Conservation (phyloP, 2,797 vertebrate genomes). For the Neosilurus hyrtlii region DNA sequence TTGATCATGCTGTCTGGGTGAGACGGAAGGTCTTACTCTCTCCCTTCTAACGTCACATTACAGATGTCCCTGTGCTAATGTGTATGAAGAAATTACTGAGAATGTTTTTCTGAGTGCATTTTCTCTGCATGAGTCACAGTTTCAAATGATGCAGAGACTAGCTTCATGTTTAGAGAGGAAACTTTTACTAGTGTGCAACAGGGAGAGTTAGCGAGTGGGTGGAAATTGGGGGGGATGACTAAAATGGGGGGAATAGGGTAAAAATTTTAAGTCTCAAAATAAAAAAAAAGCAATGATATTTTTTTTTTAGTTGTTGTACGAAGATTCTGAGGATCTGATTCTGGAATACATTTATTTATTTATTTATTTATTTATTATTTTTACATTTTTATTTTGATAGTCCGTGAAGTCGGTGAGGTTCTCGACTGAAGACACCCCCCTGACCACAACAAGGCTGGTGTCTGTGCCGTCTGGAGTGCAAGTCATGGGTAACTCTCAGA, state of each 20-base stretch:
- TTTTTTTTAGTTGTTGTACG: not conserved
- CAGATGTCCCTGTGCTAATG: not conserved
- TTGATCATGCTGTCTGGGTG: not conserved
- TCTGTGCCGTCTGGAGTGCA: constrained; percentile 74
- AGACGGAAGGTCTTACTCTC: not conserved
- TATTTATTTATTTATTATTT: not conserved
- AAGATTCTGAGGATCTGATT: not conserved
- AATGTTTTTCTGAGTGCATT: not conserved
- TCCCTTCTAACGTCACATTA: not conserved
- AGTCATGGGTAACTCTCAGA: constrained; percentile 50
- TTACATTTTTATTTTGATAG: constrained; percentile 71
- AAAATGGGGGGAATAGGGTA: not conserved
- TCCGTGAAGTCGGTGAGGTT: constrained; percentile 92
- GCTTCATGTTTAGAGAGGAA: not conserved
- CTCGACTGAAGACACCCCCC: constrained; percentile 81
- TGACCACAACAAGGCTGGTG: constrained; percentile 69
- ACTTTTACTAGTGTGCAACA: not conserved
- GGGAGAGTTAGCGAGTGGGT: not conserved
- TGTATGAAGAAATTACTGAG: not conserved
- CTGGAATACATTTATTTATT: not conserved
- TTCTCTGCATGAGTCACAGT: not conserved
- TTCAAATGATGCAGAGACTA: not conserved
- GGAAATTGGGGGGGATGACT: not conserved
- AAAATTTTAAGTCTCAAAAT: too few species aligned
- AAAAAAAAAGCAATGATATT: not conserved